Evolutionary conservation across 2,113 vertebrate species (phyloP), one percentile per base, ranked within the genome.

Genomic region (Leucopternis melanops): DNA sequence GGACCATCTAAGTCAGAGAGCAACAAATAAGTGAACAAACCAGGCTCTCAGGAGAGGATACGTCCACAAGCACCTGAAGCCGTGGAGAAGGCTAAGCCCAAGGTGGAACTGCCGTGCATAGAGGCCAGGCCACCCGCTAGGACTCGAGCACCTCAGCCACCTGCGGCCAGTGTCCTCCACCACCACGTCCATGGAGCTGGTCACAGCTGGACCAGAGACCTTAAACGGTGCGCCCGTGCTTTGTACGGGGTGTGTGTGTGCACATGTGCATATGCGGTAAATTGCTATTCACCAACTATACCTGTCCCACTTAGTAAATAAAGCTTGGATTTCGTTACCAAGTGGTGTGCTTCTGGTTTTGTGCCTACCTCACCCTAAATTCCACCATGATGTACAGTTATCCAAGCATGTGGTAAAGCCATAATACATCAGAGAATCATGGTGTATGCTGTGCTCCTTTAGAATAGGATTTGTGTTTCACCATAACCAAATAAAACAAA

Each of bases 221-320:
- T 54, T 54, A 22, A 82, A 29, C 0, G 1, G 16, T 70, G 13
- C 16, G 16, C 20, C 16, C 0, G 0, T 59, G 16, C 14, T n/a
- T 16, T 55, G 7, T 59, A 54, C 3, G 11, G 13, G 5, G 8
- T 34, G 26, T 20, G 21, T 20, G 8, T 45, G 42, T 2, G 3
- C 5, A 4, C 17, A 17, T 31, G 22, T 21, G 13, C 27, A 14
- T 38, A 8, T 47, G 19, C 9, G 9, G 36, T 16, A 61, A 75
- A 20, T 38, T 36, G 23, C 10, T 92, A 17, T 55, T 72, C 15
- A 67, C 17, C 12, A 16, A 18, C 20, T 45, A 4, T 32, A 55
- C 7, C 2, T 32, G 26, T 57, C 27, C n/a, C 2, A 1, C 13
- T 49, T 55, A 72, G 5, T 59, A 55, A 62, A 86, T 32, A 71